Evolutionary conservation across 92 coral and sea anemone species (phyloP), one percentile per base, ranked within the genome.

Genomic region (Anthopleura xanthogrammica): DNA sequence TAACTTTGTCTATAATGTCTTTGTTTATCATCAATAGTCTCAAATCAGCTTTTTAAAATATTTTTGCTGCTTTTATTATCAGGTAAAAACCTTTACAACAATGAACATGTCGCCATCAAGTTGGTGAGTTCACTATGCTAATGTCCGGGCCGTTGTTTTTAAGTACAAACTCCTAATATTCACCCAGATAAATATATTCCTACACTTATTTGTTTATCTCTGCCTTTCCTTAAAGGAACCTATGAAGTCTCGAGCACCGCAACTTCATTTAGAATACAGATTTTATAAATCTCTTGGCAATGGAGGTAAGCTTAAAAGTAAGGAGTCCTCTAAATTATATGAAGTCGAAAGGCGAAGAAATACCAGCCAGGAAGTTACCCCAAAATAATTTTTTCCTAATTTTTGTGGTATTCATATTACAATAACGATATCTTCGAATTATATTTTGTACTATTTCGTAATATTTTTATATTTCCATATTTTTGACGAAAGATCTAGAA

Each of bases 71-170:
- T 40, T 41, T 36, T 52, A 75, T 84, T 77, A 56, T 8, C 84
- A 94, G 98, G 99, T 46, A 90, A 95, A 92, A 97, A 97, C 83
- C 93, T 97, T 42, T 97, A 97, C 89, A 97, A 97, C 89, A 97
- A 97, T 85, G 99, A 97, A 86, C 99, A 97, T 91, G 99, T 97
- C 84, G 99, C 99, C 79, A 97, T 97, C 85, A 97, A 97, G 76
- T 90, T 97, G 98, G 99, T 97, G 77, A 94, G 99, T 92, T 83
- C 86, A 80, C 72, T 79, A 72, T 58, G 87, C 72, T 77, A 42
- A 41, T 79, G 54, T 16, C 52, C 42, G 62, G 40, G 70, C n/a
- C 81, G 60, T 41, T 77, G 86, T 77, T 60, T 57, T 75, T 24
- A 14, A 41, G 57, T 75, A 23, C 81, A 83, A 62, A 73, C 80